A percentile compares a stretch with the other conserved stretches of the same genome.
Conservation (phyloP, 1,140 invertebrate genomes). For the Acromyrmex heyeri region DNA sequence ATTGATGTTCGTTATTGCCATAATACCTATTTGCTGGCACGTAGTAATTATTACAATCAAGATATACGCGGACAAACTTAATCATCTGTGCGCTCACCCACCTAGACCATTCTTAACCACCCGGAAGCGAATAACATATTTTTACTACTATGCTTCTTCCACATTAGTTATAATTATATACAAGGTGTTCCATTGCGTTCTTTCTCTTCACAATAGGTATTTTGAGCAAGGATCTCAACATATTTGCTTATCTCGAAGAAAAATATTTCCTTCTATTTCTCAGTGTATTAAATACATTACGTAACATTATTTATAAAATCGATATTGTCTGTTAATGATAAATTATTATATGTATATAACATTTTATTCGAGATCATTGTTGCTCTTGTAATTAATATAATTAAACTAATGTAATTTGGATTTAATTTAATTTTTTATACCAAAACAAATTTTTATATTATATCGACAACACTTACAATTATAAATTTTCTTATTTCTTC, state of each 20-base stretch:
- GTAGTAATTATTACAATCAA: constrained; percentile 55
- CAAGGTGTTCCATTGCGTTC: constrained; percentile 12
- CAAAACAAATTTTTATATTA: no score
- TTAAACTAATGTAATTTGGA: background rate
- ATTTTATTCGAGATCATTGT: background rate
- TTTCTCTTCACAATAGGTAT: background rate
- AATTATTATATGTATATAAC: background rate
- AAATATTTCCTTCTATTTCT: background rate
- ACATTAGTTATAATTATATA: constrained; percentile 40
- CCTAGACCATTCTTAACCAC: constrained; percentile 36
- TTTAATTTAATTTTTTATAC: no score
- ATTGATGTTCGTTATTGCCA: constrained; percentile 25
- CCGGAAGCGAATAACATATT: constrained; percentile 45
- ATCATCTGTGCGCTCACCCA: constrained; percentile 38
- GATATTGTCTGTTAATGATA: background rate
- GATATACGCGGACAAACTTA: constrained; percentile 48
- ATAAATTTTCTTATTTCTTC: no score
- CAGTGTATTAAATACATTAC: background rate
- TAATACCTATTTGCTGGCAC: constrained; percentile 25
- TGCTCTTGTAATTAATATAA: constrained; percentile 6
- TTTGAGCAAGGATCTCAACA: background rate
- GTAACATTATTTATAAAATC: background rate
- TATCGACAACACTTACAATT: no score
- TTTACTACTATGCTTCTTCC: constrained; percentile 9
- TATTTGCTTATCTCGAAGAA: background rate